Evolutionary conservation across 1,140 invertebrate genomes (phyloP).

Genomic region (Vanessa tameamea): DNA sequence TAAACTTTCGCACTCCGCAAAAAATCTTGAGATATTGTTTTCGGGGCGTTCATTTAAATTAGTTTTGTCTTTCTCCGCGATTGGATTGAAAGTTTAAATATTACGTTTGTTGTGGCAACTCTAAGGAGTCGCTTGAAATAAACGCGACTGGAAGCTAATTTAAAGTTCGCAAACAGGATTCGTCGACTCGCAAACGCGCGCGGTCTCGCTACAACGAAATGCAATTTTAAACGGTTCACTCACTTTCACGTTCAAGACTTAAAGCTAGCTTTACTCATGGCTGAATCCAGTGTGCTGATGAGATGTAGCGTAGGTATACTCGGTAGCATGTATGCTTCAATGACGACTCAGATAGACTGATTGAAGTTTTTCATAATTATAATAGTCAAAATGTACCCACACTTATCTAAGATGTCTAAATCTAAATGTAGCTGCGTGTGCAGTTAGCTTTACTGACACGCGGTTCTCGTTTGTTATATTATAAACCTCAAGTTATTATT

Average conservation of each 20-base stretch:
- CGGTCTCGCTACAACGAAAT: slow-evolving; percentile 4
- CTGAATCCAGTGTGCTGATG: neutral
- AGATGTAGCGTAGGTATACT: neutral
- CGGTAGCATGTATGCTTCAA: too few relatives aligned
- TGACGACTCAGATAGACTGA: too few relatives aligned
- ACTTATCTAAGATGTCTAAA: too few relatives aligned
- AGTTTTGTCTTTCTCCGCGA: slow-evolving; percentile 19
- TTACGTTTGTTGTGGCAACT: slow-evolving; percentile 26
- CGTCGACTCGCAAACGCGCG: slow-evolving; percentile 6
- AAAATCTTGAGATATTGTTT: slow-evolving; percentile 36
- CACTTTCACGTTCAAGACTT: neutral
- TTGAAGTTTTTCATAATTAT: too few relatives aligned
- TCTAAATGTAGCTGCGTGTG: too few relatives aligned
- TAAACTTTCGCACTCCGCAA: slow-evolving; percentile 28
- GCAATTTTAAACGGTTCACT: slow-evolving; percentile 24
- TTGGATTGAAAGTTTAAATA: slow-evolving; percentile 22
- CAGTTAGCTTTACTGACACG: too few relatives aligned
- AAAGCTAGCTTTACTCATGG: too few relatives aligned
- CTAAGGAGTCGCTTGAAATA: neutral
- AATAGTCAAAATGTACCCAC: too few relatives aligned
- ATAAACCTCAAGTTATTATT: too few relatives aligned
- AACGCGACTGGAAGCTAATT: slow-evolving; percentile 18
- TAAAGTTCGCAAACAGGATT: slow-evolving; percentile 31
- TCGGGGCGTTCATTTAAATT: slow-evolving; percentile 34
- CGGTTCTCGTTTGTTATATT: too few relatives aligned